A percentile compares a stretch with the other conserved stretches of the same genome.
Conservation (phyloP, 2,888 invertebrate species). For the Mayetiola destructor region DNA sequence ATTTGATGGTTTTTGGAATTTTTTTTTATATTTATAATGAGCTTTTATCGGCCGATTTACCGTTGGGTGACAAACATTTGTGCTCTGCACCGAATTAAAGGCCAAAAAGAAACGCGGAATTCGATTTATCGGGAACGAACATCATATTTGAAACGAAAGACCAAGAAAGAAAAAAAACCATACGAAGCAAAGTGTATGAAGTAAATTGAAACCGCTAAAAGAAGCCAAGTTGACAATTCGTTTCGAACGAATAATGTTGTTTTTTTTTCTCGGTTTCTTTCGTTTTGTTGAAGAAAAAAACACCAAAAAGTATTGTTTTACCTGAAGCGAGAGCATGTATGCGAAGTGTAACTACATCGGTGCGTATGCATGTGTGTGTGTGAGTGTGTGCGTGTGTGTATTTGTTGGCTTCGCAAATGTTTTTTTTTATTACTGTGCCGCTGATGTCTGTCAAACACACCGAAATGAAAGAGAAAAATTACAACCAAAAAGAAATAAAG, state of each 20-base stretch:
- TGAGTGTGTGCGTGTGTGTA: conserved; percentile 1
- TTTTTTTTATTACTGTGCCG: neutral
- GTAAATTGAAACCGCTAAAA: neutral
- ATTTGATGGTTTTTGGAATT: too few relatives aligned
- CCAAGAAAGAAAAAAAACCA: neutral
- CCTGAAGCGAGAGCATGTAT: conserved; percentile 1
- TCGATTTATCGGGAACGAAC: neutral
- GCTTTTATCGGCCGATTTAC: too few relatives aligned
- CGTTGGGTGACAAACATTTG: too few relatives aligned
- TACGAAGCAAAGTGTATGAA: neutral
- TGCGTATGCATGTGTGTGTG: neutral
- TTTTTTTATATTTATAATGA: too few relatives aligned
- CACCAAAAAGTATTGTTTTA: neutral
- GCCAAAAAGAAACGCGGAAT: neutral
- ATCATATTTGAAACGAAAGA: neutral
- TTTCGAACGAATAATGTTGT: too few relatives aligned
- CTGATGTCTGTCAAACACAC: neutral
- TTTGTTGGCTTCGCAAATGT: neutral
- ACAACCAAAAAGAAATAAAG: neutral
- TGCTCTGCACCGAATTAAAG: too few relatives aligned
- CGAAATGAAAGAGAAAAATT: neutral
- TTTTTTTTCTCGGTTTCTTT: neutral
- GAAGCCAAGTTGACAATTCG: conserved; percentile 1
- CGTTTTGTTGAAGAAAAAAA: neutral
- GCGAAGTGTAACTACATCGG: neutral